phyloP scores from a whole-genome alignment of 53 echinoderm and acorn worm species.

The Stichopus horrens region DNA sequence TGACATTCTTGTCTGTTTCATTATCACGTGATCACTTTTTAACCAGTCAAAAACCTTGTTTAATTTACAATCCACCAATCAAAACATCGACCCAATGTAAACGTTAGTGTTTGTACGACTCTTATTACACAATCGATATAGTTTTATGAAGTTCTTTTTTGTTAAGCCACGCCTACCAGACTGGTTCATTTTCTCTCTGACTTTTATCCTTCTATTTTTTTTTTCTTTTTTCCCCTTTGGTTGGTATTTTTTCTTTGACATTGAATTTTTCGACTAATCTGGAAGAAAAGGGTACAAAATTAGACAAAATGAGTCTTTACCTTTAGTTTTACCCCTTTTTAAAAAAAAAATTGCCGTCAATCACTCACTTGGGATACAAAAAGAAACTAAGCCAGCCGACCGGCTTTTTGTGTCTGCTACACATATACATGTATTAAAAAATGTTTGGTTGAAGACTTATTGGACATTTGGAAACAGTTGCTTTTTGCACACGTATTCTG shows the following conservation, averaged over 20 bases:
- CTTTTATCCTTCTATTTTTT: neutral
- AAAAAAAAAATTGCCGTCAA: neutral
- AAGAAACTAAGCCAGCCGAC: neutral
- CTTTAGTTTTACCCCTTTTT: neutral
- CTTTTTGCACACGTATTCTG: neutral
- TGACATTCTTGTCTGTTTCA: no score
- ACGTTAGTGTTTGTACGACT: slow-evolving; percentile 7
- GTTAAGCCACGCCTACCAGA: slow-evolving; percentile 20
- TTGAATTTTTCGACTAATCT: neutral
- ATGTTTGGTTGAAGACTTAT: neutral
- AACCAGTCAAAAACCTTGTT: slow-evolving; percentile 21
- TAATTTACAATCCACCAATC: slow-evolving; percentile 12
- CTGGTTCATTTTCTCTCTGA: neutral
- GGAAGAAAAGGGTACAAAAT: no score
- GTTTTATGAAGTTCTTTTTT: neutral
- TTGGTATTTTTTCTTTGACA: neutral
- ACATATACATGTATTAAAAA: neutral
- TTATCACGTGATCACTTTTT: neutral
- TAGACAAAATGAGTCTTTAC: no score
- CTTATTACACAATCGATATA: neutral
- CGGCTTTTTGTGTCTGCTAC: neutral
- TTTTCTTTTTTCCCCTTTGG: neutral
- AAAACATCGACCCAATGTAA: neutral
- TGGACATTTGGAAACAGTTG: neutral
- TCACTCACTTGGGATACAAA: neutral